phyloP scores from a whole-genome alignment of 2,888 invertebrate genomes.

The Rhorus exstirpatorius region DNA sequence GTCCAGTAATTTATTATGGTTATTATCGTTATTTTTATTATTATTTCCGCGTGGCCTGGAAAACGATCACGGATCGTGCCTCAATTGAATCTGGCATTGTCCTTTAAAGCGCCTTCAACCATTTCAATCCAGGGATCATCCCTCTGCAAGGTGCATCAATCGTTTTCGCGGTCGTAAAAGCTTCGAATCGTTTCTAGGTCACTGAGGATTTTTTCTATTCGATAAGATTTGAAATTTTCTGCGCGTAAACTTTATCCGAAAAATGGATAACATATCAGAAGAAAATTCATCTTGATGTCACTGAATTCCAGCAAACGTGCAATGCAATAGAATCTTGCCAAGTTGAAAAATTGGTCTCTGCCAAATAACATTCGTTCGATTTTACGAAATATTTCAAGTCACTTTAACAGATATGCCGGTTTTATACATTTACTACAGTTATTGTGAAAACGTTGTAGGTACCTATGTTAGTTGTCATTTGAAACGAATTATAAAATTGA shows the following conservation, averaged over 20 bases:
- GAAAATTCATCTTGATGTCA: not conserved
- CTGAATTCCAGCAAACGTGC: not conserved
- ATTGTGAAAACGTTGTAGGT: no score
- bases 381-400: not conserved
- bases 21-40: constrained; percentile 44
- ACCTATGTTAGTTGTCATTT: no score
- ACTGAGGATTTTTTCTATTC: constrained; percentile 22
- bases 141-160: constrained; percentile 56
- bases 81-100: constrained; percentile 63
- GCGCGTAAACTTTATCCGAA: not conserved
- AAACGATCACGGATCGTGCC: constrained; percentile 61
- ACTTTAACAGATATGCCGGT: no score
- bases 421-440: no score
- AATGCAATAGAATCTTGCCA: not conserved
- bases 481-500: no score
- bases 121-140: constrained; percentile 80
- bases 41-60: constrained; percentile 68
- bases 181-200: constrained; percentile 16
- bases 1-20: no score
- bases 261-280: constrained; percentile 2
- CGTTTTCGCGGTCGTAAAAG: constrained; percentile 36
- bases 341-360: not conserved
- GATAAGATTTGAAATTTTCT: not conserved
- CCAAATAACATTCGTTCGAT: not conserved
- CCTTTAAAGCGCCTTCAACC: constrained; percentile 74